A percentile compares a stretch with the other conserved stretches of the same genome.
These are phyloP conservation scores for Amblyteles armatorius DNA, from an alignment of 2,888 invertebrate genomes.

Conservation along the genomic window DNA sequence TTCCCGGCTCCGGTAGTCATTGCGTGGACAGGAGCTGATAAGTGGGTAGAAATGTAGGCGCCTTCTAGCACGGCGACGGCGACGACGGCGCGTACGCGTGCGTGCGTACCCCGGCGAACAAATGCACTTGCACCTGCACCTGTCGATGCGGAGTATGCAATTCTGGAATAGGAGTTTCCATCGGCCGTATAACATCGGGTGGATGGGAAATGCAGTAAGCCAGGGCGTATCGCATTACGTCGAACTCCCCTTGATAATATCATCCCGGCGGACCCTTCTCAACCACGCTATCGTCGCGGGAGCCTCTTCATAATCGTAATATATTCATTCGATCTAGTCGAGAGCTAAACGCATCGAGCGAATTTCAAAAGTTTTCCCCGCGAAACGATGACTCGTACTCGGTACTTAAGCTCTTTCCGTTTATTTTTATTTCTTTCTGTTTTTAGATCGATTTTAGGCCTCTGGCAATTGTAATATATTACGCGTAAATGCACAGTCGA, in stretches of 20 bases:
- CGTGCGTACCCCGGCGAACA: conserved; percentile 36
- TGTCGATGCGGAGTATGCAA: conserved; percentile 45
- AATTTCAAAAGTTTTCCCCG: conserved; percentile 19
- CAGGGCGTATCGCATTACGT: conserved; percentile 24
- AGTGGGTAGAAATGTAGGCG: conserved; percentile 32
- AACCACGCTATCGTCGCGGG: not conserved
- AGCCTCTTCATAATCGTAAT: conserved; percentile 22
- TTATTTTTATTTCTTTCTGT: not conserved
- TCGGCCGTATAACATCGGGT: not conserved
- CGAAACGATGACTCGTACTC: not conserved
- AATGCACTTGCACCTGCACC: conserved; percentile 55
- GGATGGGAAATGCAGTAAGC: conserved; percentile 16
- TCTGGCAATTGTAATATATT: not conserved
- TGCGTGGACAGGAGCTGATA: conserved; percentile 48
- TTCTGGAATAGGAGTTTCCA: conserved; percentile 37
- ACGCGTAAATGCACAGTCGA: not conserved
- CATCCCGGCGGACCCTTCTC: conserved; percentile 19
- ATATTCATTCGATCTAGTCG: conserved; percentile 44
- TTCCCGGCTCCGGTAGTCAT: conserved; percentile 43
- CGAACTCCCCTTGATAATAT: conserved; percentile 46
- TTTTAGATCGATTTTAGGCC: not conserved
- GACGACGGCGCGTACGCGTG: conserved; percentile 22
- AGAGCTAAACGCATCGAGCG: conserved; percentile 5
- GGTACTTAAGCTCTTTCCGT: not conserved
- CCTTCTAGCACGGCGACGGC: not conserved